Base-by-base conservation (phyloP, 2,797 vertebrate species). In the Cephalopachus bancanus region DNA sequence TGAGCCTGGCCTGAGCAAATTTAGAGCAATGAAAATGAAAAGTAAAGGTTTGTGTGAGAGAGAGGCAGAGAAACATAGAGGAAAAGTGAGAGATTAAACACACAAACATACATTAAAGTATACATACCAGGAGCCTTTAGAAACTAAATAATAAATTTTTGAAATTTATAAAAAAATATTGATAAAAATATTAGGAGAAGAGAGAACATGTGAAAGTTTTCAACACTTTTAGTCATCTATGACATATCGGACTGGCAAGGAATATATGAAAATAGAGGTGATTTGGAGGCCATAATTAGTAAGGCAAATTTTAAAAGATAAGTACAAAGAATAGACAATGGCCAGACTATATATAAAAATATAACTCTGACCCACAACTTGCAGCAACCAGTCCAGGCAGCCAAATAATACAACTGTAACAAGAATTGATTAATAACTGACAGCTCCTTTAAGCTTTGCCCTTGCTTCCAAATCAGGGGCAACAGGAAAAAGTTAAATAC, bases 161-260 rank as follows among this genome's bases (percentile, higher is more conserved):
- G 75, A 96, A 79, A 83, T 87, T 59, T 83, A 51, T 74, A 72
- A 76, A 81, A 62, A 76, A 76, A 78, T 86, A 72, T 49, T 69
- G 55, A 30, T 76, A 10, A 49, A 87, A 57, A 22, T 83, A 79
- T 24, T 74, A 57, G 51, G 17, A 75, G 51, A 67, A 67, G 10
- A 85, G 20, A 85, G 24, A 79, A 74, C 91, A 5, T 65, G 1
- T 83, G 53, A 81, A 85, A 44, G 3, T 30, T 65, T 78, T 89
- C 60, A 33, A 59, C 0, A 9, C 26, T 88, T 89, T 84, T 83
- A 59, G 14, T 83, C 7, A 55, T 19, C 30, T 37, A 7, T 85
- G 85, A 30, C 1, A 15, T 37, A 67, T 79, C 51, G 74, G 62
- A 30, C 30, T 53, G 16, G 24, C 10, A 75, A 89, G 75, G 86